Evolutionary conservation across 2,888 invertebrate species (phyloP), one percentile per base, ranked within the genome.

Genomic region (Meganola albula): DNA sequence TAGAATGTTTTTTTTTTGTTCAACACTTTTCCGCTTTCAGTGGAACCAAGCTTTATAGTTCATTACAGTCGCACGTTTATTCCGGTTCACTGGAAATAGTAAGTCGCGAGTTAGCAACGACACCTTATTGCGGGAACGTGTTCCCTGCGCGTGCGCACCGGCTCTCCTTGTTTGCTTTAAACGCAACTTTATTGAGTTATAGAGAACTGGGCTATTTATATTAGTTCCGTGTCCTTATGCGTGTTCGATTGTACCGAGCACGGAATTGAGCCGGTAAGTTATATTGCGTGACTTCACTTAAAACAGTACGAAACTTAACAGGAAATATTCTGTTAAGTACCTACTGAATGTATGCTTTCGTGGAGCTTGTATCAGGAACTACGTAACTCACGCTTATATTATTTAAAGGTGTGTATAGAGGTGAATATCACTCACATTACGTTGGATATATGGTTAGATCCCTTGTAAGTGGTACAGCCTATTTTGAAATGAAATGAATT

Each of bases 1-100:
- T n/a, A n/a, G n/a, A n/a, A n/a, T n/a, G n/a, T n/a, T n/a, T n/a
- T n/a, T n/a, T n/a, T 20, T n/a, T n/a, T 20, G 1, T 8, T 6
- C 14, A 9, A 12, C 12, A 12, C 5, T 12, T 5, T 13, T 32
- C 35, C 48, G 62, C 58, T 47, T 9, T 32, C 34, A 42, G 40
- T 41, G 48, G 34, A 40, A 43, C 40, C 46, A 47, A 53, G 45
- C 57, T 48, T 46, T 39, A 44, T 36, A 50, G 44, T 55, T 56
- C 60, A 58, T 57, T 59, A 50, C 53, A 54, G 53, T 58, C 49
- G 46, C 61, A 49, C 60, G 69, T 68, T 72, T 65, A 73, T 69
- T 72, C 69, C 71, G 65, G 73, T 74, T 74, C 74, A 74, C 48
- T 75, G 72, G 72, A 73, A 77, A 58, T 57, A 58, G 68, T 63